Evolutionary conservation across 2,888 invertebrate genomes (phyloP).

Genomic region (Agrilus mali): DNA sequence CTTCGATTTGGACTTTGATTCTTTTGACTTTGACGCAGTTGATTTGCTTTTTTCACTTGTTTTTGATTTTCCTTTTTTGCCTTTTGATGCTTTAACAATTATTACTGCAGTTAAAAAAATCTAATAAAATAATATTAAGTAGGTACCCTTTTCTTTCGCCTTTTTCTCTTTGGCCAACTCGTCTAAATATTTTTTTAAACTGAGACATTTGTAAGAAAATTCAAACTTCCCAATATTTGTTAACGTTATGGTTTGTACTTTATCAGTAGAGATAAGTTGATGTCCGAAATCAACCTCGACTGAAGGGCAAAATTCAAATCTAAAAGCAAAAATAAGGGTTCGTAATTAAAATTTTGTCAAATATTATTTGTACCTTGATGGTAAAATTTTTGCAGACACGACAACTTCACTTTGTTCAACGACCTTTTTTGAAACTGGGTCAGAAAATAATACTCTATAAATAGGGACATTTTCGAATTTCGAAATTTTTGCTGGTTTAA

Average conservation of each 20-base stretch:
- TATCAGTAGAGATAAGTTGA: slow-evolving; percentile 39
- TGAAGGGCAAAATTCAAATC: slow-evolving; percentile 45
- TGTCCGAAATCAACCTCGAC: slow-evolving; percentile 47
- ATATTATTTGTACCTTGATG: slow-evolving; percentile 17
- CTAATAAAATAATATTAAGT: too few relatives aligned
- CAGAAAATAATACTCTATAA: slow-evolving; percentile 21
- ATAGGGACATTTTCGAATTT: slow-evolving; percentile 22
- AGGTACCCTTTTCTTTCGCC: slow-evolving; percentile 3
- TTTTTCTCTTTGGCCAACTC: slow-evolving; percentile 8
- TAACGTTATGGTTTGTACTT: slow-evolving; percentile 41
- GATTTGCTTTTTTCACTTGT: slow-evolving; percentile 9
- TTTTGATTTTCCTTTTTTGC: background rate
- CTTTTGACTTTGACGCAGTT: slow-evolving; percentile 7
- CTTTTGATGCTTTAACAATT: too few relatives aligned
- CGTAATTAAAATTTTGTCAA: background rate
- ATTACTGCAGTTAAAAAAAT: too few relatives aligned
- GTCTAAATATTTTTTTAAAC: slow-evolving; percentile 12
- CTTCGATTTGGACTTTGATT: slow-evolving; percentile 9
- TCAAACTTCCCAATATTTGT: slow-evolving; percentile 49
- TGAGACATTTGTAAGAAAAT: slow-evolving; percentile 24
- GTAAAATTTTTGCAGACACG: slow-evolving; percentile 22
- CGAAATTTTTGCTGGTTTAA: slow-evolving; percentile 19
- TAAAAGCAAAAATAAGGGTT: slow-evolving; percentile 18
- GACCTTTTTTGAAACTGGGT: slow-evolving; percentile 19
- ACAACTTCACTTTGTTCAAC: slow-evolving; percentile 21